Conservation (phyloP, 2,797 vertebrate genomes). For the Artibeus jamaicensis region DNA sequence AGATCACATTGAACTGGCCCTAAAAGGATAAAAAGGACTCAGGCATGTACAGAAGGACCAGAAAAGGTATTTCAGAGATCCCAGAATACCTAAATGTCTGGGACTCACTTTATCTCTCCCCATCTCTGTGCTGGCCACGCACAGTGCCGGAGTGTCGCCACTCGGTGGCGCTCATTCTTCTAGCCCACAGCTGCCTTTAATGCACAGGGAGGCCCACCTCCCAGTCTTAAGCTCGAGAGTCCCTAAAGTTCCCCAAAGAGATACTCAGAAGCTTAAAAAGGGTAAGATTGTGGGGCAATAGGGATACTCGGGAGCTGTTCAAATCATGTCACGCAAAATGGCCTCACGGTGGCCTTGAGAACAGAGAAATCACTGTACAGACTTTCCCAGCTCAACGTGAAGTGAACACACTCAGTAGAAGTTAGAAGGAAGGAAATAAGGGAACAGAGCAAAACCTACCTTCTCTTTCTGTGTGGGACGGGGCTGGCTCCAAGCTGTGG, state of each 20-base stretch:
- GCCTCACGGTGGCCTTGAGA: neutral
- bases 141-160: neutral
- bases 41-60: neutral
- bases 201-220: neutral
- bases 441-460: neutral
- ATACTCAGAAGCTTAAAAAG: neutral
- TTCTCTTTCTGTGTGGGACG: neutral
- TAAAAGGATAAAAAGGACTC: neutral
- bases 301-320: neutral
- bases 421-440: neutral
- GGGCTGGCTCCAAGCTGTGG: neutral
- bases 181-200: neutral
- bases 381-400: neutral
- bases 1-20: neutral
- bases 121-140: neutral
- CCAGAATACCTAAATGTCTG: neutral
- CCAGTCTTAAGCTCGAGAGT: neutral
- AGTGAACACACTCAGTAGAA: neutral
- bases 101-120: neutral
- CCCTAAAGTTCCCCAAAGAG: neutral
- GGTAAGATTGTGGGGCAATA: neutral
- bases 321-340: neutral
- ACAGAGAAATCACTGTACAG: neutral
- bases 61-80: neutral
- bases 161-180: neutral